phyloP scores from a whole-genome alignment of 2,888 invertebrate species.

The Oxystoma pomonae region DNA sequence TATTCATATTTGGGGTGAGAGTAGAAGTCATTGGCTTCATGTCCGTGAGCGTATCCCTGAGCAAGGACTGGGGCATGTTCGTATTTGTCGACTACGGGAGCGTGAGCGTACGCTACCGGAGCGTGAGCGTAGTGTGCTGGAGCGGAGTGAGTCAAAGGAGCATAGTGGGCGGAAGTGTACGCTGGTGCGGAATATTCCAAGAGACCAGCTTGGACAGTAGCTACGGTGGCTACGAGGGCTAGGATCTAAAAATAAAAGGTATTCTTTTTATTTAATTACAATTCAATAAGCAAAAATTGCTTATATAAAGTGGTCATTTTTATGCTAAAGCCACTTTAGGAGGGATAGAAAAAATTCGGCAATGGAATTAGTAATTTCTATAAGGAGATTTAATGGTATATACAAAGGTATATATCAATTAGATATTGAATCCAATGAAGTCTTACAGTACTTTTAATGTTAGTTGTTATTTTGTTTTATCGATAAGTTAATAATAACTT shows the following conservation, averaged over 20 bases:
- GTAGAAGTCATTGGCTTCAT: constrained; percentile 16
- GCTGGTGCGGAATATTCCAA: constrained; percentile 19
- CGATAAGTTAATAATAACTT: too few species aligned
- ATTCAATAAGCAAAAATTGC: too few species aligned
- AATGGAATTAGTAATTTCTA: too few species aligned
- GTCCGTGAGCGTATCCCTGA: constrained; percentile 16
- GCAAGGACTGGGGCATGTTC: constrained; percentile 22
- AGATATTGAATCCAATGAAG: too few species aligned
- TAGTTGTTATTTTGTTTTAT: too few species aligned
- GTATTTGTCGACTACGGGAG: constrained; percentile 17
- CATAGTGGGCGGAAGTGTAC: not conserved
- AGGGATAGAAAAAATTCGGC: too few species aligned
- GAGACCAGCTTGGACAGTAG: constrained; percentile 29
- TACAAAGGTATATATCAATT: too few species aligned
- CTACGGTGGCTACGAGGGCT: constrained; percentile 26
- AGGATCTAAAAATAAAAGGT: constrained; percentile 24
- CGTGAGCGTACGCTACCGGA: constrained; percentile 13
- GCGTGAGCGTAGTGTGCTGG: constrained; percentile 9
- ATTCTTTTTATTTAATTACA: too few species aligned
- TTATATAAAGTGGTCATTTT: too few species aligned
- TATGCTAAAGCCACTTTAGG: too few species aligned
- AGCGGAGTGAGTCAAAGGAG: not conserved
- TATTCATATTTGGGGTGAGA: constrained; percentile 58
- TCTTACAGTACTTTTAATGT: too few species aligned
- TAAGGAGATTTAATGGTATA: too few species aligned